Conservation (phyloP, 2,888 invertebrate genomes). For the Poecilobothrus nobilitatus region DNA sequence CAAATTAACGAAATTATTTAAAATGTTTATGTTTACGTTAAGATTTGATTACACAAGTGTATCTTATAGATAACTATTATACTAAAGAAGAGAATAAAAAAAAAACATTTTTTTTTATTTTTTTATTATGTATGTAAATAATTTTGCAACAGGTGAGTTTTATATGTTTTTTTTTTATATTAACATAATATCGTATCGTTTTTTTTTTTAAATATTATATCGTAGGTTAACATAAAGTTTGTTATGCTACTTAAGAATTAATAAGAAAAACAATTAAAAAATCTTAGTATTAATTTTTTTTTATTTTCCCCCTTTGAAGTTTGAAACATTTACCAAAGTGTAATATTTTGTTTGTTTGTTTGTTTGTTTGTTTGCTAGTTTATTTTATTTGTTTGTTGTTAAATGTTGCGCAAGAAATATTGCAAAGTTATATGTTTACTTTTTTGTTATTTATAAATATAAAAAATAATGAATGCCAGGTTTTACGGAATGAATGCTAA, state of each 20-base stretch:
- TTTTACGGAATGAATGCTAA: background rate
- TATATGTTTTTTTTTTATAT: background rate
- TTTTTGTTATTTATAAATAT: background rate
- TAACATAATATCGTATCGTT: background rate
- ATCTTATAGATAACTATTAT: too few species aligned
- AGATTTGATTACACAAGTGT: too few species aligned
- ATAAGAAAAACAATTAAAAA: background rate
- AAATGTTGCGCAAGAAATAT: background rate
- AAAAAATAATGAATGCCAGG: background rate
- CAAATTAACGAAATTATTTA: too few species aligned
- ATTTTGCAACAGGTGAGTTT: background rate
- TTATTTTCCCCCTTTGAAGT: too few species aligned
- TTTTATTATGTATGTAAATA: background rate
- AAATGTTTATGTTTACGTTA: too few species aligned
- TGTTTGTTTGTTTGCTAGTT: background rate
- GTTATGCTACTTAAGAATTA: background rate
- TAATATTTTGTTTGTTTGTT: background rate
- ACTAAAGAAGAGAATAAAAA: too few species aligned
- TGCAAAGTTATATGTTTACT: background rate
- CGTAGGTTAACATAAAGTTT: too few species aligned
- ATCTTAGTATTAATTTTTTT: background rate
- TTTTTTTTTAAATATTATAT: background rate
- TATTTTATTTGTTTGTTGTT: background rate
- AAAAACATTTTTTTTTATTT: too few species aligned
- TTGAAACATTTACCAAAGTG: too few species aligned